Conservation (phyloP, 2,113 vertebrate genomes). For the Lucifuga dentata region DNA sequence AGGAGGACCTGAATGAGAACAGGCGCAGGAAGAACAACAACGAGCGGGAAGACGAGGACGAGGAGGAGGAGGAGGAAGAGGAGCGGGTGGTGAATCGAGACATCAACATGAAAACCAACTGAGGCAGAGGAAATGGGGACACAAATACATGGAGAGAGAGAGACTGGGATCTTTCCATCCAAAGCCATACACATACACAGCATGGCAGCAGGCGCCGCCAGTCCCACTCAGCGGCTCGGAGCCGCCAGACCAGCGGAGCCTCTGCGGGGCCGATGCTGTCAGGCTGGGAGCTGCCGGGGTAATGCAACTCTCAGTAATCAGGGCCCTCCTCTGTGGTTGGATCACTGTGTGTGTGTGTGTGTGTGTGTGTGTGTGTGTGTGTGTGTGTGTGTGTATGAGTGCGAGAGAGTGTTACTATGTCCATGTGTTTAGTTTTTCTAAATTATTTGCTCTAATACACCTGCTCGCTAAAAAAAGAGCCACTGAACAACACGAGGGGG, state of each 20-base stretch:
- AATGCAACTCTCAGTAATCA: constrained; percentile 60
- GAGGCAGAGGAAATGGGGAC: constrained; percentile 61
- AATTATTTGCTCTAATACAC: background rate
- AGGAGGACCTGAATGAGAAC: constrained; percentile 91
- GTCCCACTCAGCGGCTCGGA: constrained; percentile 48
- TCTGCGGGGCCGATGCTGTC: constrained; percentile 27
- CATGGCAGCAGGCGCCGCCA: constrained; percentile 59
- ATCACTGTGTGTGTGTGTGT: constrained; percentile 57
- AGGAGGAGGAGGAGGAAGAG: constrained; percentile 86
- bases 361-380: background rate
- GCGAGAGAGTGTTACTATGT: constrained; percentile 41
- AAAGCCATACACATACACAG: constrained; percentile 90
- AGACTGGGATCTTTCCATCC: constrained; percentile 75
- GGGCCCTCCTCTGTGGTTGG: constrained; percentile 72
- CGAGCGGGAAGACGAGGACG: constrained; percentile 85
- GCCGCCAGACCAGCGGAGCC: constrained; percentile 45
- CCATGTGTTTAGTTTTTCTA: constrained; percentile 44
- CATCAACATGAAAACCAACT: constrained; percentile 96
- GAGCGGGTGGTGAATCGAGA: constrained; percentile 88
- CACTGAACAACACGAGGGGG: constrained; percentile 23
- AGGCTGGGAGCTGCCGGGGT: constrained; percentile 46
- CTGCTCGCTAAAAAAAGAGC: constrained; percentile 34
- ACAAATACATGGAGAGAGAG: constrained; percentile 52
- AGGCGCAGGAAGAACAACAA: constrained; percentile 88
- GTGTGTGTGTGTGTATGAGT: background rate